phyloP scores from a whole-genome alignment of 1,140 invertebrate genomes.

The Coptotermes formosanus region DNA sequence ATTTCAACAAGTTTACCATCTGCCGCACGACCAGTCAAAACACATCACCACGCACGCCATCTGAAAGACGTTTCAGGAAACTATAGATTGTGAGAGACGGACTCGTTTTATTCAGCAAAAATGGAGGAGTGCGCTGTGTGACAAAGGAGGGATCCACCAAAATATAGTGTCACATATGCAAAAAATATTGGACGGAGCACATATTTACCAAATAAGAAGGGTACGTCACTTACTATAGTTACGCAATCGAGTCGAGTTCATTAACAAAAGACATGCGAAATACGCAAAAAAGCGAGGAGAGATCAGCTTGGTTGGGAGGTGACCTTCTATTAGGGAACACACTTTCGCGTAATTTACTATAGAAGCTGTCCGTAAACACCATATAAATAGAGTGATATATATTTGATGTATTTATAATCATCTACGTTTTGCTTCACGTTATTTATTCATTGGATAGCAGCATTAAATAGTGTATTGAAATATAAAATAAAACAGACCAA shows the following conservation, averaged over 20 bases:
- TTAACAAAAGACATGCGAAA: not conserved
- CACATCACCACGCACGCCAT: not conserved
- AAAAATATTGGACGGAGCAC: constrained; percentile 26
- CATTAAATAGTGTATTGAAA: not conserved
- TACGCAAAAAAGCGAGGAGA: constrained; percentile 30
- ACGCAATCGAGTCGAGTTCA: not conserved
- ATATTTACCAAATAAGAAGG: not conserved
- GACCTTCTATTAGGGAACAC: constrained; percentile 28
- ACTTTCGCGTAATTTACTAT: constrained; percentile 20
- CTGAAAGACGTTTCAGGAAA: not conserved
- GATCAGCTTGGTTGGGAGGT: constrained; percentile 26
- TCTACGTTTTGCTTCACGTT: not conserved
- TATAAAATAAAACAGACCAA: not conserved
- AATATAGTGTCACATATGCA: constrained; percentile 7
- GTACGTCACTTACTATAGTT: not conserved
- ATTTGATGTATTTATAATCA: not conserved
- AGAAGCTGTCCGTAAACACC: not conserved
- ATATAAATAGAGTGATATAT: not conserved
- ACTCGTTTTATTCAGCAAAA: constrained; percentile 17
- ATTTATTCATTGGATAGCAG: not conserved
- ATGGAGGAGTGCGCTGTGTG: constrained; percentile 11
- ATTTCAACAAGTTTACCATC: not conserved
- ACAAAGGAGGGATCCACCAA: constrained; percentile 20
- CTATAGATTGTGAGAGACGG: not conserved
- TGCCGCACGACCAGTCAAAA: not conserved